Conservation (phyloP, 2,797 vertebrate genomes). For the Ctenosaura bakeri region DNA sequence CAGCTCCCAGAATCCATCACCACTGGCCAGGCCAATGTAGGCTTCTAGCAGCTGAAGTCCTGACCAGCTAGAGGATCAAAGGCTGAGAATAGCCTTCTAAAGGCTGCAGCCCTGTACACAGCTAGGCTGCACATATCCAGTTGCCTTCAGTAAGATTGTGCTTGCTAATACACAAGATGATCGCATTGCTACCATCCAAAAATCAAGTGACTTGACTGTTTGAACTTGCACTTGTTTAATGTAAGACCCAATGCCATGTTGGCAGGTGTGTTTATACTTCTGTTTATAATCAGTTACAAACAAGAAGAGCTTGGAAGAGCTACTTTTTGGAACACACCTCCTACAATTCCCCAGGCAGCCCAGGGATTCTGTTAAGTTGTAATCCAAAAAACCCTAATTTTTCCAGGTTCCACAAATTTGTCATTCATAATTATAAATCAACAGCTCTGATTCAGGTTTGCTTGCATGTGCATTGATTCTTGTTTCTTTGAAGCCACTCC, state of each 20-base stretch:
- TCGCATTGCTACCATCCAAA: not conserved
- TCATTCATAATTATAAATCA: constrained; percentile 6
- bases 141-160: not conserved
- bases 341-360: no score
- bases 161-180: not conserved
- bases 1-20: no score
- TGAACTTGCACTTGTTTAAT: not conserved
- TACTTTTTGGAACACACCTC: no score
- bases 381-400: no score
- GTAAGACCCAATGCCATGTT: not conserved
- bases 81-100: not conserved
- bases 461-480: not conserved
- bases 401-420: not conserved
- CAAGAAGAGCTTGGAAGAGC: no score
- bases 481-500: not conserved
- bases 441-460: not conserved
- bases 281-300: not conserved
- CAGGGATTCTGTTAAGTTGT: no score
- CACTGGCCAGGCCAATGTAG: no score
- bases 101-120: not conserved
- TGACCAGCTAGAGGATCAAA: no score
- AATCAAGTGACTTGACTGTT: not conserved
- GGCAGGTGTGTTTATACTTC: not conserved
- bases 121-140: not conserved
- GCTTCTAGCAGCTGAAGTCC: no score